Evolutionary conservation across 2,797 vertebrate species (phyloP).

Genomic region (Lagodon rhomboides): DNA sequence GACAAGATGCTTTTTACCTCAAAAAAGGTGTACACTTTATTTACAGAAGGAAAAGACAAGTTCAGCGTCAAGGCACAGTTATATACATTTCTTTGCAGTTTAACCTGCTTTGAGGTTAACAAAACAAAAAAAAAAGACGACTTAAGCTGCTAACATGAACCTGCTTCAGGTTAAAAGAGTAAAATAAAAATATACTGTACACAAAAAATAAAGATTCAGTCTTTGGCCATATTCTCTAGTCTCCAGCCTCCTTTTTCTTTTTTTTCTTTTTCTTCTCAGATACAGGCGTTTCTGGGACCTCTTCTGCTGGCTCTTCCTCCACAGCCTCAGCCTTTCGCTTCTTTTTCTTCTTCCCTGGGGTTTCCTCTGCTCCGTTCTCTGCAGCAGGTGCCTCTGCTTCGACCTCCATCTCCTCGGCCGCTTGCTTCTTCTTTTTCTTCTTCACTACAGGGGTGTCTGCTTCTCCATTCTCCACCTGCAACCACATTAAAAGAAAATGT

Average conservation of each 20-base stretch:
- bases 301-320: conserved; percentile 70
- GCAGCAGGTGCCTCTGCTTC: not conserved
- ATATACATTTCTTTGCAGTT: conserved; percentile 35
- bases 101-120: conserved; percentile 19
- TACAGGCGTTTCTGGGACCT: not conserved
- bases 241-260: conserved; percentile 62
- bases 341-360: conserved; percentile 77
- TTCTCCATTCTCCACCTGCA: conserved; percentile 64
- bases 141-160: conserved; percentile 10
- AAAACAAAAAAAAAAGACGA: conserved; percentile 5
- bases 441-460: conserved; percentile 52
- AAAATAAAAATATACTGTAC: conserved; percentile 72
- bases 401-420: not conserved
- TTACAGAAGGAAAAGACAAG: conserved; percentile 61
- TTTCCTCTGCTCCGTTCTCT: conserved; percentile 53
- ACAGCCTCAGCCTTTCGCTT: conserved; percentile 61
- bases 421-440: conserved; percentile 81
- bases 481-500: rapidly evolving
- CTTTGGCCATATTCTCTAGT: conserved; percentile 39
- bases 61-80: conserved; percentile 68
- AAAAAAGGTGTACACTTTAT: conserved; percentile 58
- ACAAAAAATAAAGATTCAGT: conserved; percentile 51
- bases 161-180: not conserved
- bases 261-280: conserved; percentile 82
- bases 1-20: not conserved